phyloP scores from a whole-genome alignment of 2,888 invertebrate species.

The Steinernema scapterisci region DNA sequence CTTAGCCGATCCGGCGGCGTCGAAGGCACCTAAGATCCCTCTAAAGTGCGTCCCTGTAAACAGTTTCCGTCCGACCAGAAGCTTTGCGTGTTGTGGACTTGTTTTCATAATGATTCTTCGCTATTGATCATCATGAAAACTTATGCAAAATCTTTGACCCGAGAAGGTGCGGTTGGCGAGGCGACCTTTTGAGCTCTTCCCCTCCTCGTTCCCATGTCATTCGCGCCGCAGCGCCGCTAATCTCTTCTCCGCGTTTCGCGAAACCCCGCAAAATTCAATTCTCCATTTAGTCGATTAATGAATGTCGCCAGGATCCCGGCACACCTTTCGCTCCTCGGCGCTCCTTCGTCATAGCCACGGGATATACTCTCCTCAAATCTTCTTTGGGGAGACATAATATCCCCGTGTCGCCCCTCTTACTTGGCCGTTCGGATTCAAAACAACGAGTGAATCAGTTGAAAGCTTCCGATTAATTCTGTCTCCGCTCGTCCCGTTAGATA shows the following conservation, averaged over 20 bases:
- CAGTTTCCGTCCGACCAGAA: too few relatives aligned
- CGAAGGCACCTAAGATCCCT: too few relatives aligned
- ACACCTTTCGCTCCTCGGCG: slow-evolving; percentile 2
- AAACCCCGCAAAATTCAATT: slow-evolving; percentile 31
- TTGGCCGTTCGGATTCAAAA: slow-evolving; percentile 10
- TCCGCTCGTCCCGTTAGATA: neutral
- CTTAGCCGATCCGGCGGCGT: too few relatives aligned
- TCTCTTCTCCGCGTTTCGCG: neutral
- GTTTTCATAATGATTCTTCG: too few relatives aligned
- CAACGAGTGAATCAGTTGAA: slow-evolving; percentile 23
- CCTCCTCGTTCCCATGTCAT: too few relatives aligned
- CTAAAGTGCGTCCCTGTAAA: too few relatives aligned
- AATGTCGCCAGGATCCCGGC: slow-evolving; percentile 7
- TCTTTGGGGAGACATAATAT: neutral
- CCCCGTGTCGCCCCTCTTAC: neutral
- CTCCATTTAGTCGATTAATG: slow-evolving; percentile 30
- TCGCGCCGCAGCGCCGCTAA: neutral
- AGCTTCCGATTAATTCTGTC: neutral
- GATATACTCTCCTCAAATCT: slow-evolving; percentile 21
- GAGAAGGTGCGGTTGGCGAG: too few relatives aligned
- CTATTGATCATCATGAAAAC: too few relatives aligned
- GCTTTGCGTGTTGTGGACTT: too few relatives aligned
- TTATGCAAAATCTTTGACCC: too few relatives aligned
- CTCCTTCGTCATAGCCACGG: slow-evolving; percentile 1
- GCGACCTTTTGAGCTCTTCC: too few relatives aligned